Evolutionary conservation across 92 coral and sea anemone genomes (phyloP), one percentile per base, ranked within the genome.

Genomic region (Bergia puertoricense): DNA sequence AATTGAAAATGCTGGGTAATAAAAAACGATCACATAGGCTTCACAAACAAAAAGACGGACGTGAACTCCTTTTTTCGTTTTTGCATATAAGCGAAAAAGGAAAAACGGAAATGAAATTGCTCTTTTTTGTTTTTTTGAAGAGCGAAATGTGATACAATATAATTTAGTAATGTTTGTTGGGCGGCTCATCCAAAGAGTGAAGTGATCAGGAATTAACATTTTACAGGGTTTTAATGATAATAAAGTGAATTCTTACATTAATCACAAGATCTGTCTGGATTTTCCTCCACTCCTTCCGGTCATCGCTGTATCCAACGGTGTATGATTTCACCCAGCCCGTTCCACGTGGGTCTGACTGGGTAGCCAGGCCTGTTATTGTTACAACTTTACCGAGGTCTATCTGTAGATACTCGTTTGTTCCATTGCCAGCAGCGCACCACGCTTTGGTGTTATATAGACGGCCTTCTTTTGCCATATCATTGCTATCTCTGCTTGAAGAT

Each of bases 361-460:
- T 79, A 54, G 71, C 83, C 13, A 79, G 68, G n/a, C 83, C 69
- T 50, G 83, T 50, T 79, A 79, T 40, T 79, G 46, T 54, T 14
- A 79, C 69, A 30, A 54, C 39, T 13, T 30, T 14, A 13, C 83
- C 83, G 9, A 79, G 68, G 43, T 79, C 83, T 30, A 79, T 30
- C 67, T 79, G 83, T 50, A 79, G 6, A 54, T 50, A 79, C 45
- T 79, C 83, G 4, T 79, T 43, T 0, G 46, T 79, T 38, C 83
- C 67, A 13, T 18, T 30, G 22, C 83, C 83, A 50, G 6, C 68
- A 30, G 83, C 69, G 22, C 83, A 79, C 83, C 83, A 79, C 10
- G 83, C 71, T 7, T 39, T 51, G 5, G 68, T 42, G 83, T 79
- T 79, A 51, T 79, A 79, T 37, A 79, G 69, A 30, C 83, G 83